These are phyloP conservation scores for Porites australiensis DNA, from an alignment of 64 coral and sea anemone species.

Conservation along the genomic window DNA sequence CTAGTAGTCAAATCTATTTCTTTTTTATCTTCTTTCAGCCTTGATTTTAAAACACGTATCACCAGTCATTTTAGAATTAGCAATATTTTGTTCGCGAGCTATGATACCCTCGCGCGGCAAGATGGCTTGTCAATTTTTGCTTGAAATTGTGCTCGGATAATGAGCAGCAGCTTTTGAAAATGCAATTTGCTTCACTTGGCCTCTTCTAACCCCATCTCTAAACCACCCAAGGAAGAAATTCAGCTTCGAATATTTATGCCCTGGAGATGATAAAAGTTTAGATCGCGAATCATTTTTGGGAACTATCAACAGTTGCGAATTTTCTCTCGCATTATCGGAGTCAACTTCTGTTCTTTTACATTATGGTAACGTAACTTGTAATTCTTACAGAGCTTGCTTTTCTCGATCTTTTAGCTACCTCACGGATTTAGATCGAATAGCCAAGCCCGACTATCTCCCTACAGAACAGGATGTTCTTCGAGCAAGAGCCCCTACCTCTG, in stretches of 20 bases:
- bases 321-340: constrained; percentile 2
- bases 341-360: constrained; percentile 43
- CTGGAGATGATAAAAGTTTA: neutral
- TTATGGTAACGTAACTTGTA: constrained; percentile 1
- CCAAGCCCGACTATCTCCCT: constrained; percentile 92
- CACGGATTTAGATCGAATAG: constrained; percentile 92
- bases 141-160: constrained; percentile 1
- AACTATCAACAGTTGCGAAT: neutral
- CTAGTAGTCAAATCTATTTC: neutral
- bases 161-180: constrained; percentile 3
- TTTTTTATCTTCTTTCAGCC: neutral
- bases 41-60: constrained; percentile 26
- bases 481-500: constrained; percentile 92
- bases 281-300: neutral
- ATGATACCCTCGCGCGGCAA: constrained; percentile 3
- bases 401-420: constrained; percentile 77
- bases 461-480: constrained; percentile 96
- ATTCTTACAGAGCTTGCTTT: neutral
- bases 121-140: constrained; percentile 48
- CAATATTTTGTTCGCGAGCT: neutral
- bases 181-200: constrained; percentile 20
- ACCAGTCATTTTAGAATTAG: neutral
- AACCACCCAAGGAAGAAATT: neutral
- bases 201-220: neutral
- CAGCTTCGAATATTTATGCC: neutral